Evolutionary conservation across 2,113 vertebrate species (phyloP).

Genomic region (Geothlypis trichas): DNA sequence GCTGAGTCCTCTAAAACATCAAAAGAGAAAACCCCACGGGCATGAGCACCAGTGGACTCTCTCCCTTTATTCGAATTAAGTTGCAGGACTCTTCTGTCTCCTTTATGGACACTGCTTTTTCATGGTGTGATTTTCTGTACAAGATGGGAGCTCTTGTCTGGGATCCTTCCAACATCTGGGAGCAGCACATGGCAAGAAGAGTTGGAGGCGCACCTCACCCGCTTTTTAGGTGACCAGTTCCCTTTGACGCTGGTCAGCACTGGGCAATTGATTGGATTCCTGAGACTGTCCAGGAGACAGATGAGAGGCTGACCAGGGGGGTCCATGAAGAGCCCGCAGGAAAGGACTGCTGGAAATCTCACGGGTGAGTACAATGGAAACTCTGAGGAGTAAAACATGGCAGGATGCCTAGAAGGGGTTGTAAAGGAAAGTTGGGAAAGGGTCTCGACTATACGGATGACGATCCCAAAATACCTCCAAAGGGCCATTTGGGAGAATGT

Average conservation of each 20-base stretch:
- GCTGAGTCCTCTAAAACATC: no score
- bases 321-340: neutral
- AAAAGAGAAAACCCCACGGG: neutral
- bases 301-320: neutral
- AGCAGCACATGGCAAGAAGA: neutral
- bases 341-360: neutral
- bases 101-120: neutral
- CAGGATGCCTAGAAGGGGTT: neutral
- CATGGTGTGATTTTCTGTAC: neutral
- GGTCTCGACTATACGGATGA: neutral
- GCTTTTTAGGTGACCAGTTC: neutral
- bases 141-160: neutral
- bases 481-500: neutral
- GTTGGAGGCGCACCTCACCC: neutral
- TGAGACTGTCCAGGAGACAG: neutral
- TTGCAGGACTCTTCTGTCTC: neutral
- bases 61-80: neutral
- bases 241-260: neutral
- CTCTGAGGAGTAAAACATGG: neutral
- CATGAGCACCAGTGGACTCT: neutral
- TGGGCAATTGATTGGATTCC: neutral
- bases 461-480: neutral
- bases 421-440: neutral
- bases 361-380: neutral
- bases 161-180: neutral